Evolutionary conservation across 2,797 vertebrate species (phyloP).

Genomic region (Chromis chromis): DNA sequence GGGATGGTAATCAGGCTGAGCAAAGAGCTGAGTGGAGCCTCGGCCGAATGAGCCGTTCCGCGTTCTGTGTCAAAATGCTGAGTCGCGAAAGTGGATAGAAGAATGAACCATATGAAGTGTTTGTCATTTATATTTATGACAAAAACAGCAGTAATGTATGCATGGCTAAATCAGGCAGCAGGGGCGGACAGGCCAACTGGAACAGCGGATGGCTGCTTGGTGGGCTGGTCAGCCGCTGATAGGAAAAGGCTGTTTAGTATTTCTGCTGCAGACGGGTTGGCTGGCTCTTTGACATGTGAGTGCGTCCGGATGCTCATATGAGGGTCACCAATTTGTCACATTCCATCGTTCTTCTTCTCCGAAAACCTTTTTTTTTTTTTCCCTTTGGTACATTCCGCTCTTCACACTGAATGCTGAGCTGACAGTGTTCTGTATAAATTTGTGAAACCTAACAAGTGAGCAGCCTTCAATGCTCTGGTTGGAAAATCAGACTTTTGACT

Average conservation of each 20-base stretch:
- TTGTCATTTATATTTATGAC: slow-evolving; percentile 45
- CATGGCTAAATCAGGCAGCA: slow-evolving; percentile 13
- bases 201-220: slow-evolving; percentile 30
- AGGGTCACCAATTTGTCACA: slow-evolving; percentile 48
- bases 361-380: neutral
- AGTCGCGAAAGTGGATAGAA: slow-evolving; percentile 15
- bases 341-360: neutral
- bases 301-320: slow-evolving; percentile 2
- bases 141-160: slow-evolving; percentile 32
- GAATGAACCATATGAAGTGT: neutral
- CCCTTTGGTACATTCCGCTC: slow-evolving; percentile 24
- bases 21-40: neutral
- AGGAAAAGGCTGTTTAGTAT: slow-evolving; percentile 33
- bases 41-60: neutral
- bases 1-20: slow-evolving; percentile 3
- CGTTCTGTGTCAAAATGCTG: slow-evolving; percentile 17
- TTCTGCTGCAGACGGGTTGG: slow-evolving; percentile 31
- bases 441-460: slow-evolving; percentile 43
- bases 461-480: slow-evolving; percentile 13
- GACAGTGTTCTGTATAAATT: slow-evolving; percentile 54
- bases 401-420: slow-evolving; percentile 47
- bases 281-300: slow-evolving; percentile 12
- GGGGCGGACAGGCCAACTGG: slow-evolving; percentile 21
- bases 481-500: neutral
- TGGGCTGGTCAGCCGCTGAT: slow-evolving; percentile 37